Percentiles rank a stretch among this genome's conserved stretches.
Evolutionary conservation across 2,113 vertebrate species (phyloP).

Genomic region (Jaculus jaculus): DNA sequence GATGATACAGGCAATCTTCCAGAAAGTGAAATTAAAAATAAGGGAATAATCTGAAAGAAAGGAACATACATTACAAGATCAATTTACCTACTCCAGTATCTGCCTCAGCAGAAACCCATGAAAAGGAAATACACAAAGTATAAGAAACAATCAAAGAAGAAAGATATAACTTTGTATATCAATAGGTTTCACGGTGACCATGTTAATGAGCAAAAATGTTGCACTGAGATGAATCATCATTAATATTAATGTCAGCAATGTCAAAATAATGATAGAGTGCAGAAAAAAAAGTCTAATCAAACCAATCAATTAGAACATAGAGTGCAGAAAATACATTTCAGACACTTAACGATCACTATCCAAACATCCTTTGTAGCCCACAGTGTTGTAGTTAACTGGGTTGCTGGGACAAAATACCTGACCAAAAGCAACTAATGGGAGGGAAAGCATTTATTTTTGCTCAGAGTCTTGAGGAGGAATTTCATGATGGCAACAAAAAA

Average conservation of each 20-base stretch:
- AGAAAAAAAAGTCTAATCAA: neutral
- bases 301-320: neutral
- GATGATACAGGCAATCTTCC: neutral
- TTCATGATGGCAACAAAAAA: too few relatives aligned
- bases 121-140: neutral
- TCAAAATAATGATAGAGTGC: too few relatives aligned
- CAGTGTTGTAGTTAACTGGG: too few relatives aligned
- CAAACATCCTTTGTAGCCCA: neutral
- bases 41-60: neutral
- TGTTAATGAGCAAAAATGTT: neutral
- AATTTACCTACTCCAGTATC: neutral
- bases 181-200: neutral
- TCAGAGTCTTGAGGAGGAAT: too few relatives aligned
- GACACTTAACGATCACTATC: neutral
- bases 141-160: constrained; percentile 4
- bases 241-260: too few relatives aligned
- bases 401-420: too few relatives aligned
- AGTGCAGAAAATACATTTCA: neutral
- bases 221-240: neutral
- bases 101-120: neutral
- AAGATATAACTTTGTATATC: neutral
- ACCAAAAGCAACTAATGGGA: too few relatives aligned
- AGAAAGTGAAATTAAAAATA: neutral
- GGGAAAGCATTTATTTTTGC: too few relatives aligned
- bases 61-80: neutral